These are phyloP conservation scores for Clarias magur DNA, from an alignment of 2,113 vertebrate species.

Conservation along the genomic window DNA sequence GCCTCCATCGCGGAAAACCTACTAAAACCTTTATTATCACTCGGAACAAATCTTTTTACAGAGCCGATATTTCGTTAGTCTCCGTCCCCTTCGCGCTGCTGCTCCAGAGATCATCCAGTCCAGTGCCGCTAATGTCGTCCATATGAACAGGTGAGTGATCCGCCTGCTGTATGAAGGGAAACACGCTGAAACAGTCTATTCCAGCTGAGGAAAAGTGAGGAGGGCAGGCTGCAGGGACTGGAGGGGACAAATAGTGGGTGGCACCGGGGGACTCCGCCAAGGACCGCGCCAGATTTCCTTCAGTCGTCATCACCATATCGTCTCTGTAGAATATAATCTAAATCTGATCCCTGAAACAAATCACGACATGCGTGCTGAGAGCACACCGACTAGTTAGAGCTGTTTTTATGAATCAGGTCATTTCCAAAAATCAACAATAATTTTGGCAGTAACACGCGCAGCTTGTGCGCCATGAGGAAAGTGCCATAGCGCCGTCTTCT, in stretches of 20 bases:
- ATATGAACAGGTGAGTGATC: slow-evolving; percentile 24
- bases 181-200: neutral
- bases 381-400: neutral
- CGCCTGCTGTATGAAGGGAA: neutral
- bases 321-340: no score
- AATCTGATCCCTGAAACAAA: neutral
- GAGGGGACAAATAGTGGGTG: slow-evolving; percentile 12
- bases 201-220: neutral
- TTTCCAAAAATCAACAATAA: neutral
- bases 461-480: neutral
- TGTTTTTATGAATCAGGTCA: no score
- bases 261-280: slow-evolving; percentile 5
- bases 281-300: neutral
- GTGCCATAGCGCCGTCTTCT: slow-evolving; percentile 16
- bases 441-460: neutral
- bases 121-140: neutral
- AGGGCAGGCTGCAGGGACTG: neutral
- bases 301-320: neutral
- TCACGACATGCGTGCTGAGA: neutral
- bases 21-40: neutral
- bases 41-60: neutral
- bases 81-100: neutral
- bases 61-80: neutral
- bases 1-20: slow-evolving; percentile 35
- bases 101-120: neutral